Conservation (phyloP, 2,113 vertebrate species). For the human region DNA sequence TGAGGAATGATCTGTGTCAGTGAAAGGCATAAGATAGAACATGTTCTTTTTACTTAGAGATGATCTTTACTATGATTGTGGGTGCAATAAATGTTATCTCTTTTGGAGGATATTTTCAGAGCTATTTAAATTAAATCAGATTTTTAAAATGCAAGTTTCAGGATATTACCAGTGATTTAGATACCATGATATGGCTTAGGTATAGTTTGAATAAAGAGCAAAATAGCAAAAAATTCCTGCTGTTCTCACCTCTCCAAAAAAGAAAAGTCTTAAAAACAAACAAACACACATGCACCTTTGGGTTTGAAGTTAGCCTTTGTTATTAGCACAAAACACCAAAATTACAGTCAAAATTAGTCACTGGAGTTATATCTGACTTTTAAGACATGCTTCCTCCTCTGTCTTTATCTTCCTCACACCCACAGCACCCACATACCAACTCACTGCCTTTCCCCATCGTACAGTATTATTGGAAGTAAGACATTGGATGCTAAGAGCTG, state of each 20-base stretch:
- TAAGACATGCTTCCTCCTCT: neutral
- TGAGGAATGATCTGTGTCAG: neutral
- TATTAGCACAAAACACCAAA: neutral
- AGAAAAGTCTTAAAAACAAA: neutral
- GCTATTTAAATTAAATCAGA: neutral
- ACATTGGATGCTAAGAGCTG: neutral
- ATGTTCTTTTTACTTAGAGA: constrained; percentile 9
- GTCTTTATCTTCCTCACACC: neutral
- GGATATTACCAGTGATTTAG: neutral
- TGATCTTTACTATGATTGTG: neutral
- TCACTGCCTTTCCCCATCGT: neutral
- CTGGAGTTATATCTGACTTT: neutral
- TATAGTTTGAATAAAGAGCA: neutral
- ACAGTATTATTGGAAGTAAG: neutral
- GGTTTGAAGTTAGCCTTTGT: neutral
- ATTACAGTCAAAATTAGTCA: constrained; percentile 1
- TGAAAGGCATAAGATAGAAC: neutral
- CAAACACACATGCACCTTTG: neutral
- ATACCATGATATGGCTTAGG: neutral
- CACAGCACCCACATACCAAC: neutral
- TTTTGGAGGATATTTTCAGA: constrained; percentile 19
- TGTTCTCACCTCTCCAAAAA: neutral
- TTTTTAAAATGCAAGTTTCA: neutral
- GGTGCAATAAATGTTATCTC: neutral
- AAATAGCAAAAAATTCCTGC: neutral